Evolutionary conservation across 2,888 invertebrate species (phyloP), one percentile per base, ranked within the genome.

Genomic region (Synergus gifuensis): DNA sequence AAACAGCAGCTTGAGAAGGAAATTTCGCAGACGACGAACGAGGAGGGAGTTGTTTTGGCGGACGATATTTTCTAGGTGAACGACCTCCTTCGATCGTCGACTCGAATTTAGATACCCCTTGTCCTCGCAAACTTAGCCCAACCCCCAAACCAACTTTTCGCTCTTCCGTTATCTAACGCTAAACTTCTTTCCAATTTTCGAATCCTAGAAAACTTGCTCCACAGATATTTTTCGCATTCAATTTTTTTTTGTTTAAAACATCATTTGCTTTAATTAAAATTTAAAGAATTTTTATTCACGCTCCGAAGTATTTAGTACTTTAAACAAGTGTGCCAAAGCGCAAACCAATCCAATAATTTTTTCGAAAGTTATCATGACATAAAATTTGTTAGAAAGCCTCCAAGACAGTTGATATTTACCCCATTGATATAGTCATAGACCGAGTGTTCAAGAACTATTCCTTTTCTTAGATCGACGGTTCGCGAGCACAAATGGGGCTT

Each of bases 1-100:
- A 44, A 79, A 77, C 79, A 82, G 79, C 54, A 78, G 80, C 73
- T 81, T 42, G 78, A 77, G 80, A 76, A 82, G 79, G 80, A 79
- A 77, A 44, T 18, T 67, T 42, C 42, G 5, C n/a, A 67, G 5
- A 22, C 22, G 78, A 63, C 66, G 81, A 78, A 78, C 79, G 83
- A 82, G 81, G 78, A 77, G 82, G 79, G 83, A 85, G 87, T 88
- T 90, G 88, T 89, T 90, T 91, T 87, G 87, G 86, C 86, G 86
- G 83, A 90, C 89, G 88, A 90, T 91, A 91, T 91, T 91, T 91
- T 91, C 90, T 90, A 88, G 90, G 82, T 88, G 89, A 85, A 86
- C 89, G 90, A 87, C 66, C 86, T 86, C 86, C 83, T 83, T 86
- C 85, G 81, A 80, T 85, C 82, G 85, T 81, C 79, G 79, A 83